Evolutionary conservation across 1,140 invertebrate species (phyloP), one percentile per base, ranked within the genome.

Genomic region (Drosophila sp.): DNA sequence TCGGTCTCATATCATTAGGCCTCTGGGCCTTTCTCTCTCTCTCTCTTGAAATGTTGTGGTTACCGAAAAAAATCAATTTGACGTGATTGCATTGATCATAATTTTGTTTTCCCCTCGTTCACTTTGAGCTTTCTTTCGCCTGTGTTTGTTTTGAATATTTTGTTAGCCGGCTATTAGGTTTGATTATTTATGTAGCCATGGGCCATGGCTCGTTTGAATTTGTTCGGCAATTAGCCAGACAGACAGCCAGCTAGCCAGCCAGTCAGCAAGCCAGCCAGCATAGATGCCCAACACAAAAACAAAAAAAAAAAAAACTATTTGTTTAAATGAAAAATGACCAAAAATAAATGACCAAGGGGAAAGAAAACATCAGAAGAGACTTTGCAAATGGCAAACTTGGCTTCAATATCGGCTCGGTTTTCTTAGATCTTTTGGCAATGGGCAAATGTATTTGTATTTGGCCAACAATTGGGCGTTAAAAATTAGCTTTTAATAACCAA

Each of bases 61-160:
- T 57, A 57, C 56, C 56, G 30, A 57, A 57, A 57, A 50, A 66
- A 66, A 66, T 66, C 64, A 66, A 66, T 66, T 66, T 66, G 55
- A 66, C 64, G 41, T 66, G 64, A 66, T 66, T 66, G 64, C 64
- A 66, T 66, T 66, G 64, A 66, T 66, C 64, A 66, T 66, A 66
- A 66, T 66, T 66, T 66, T 66, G 10, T 65, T 65, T 32, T 54
- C 17, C 8, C 63, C 50, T 29, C n/a, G 27, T 57, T 55, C 17
- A 57, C 40, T 66, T 57, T 40, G 11, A 29, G 33, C 50, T 66
- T 55, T 40, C 50, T 41, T 54, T 38, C 54, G 30, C 29, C 25
- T 41, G 56, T 57, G 56, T 63, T 32, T 63, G 41, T 47, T 44
- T 47, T 44, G 41, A 57, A 57, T 57, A 57, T 57, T 57, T 57